Base-by-base conservation (phyloP, 2,113 vertebrate species). In the Pao palembangensis region DNA sequence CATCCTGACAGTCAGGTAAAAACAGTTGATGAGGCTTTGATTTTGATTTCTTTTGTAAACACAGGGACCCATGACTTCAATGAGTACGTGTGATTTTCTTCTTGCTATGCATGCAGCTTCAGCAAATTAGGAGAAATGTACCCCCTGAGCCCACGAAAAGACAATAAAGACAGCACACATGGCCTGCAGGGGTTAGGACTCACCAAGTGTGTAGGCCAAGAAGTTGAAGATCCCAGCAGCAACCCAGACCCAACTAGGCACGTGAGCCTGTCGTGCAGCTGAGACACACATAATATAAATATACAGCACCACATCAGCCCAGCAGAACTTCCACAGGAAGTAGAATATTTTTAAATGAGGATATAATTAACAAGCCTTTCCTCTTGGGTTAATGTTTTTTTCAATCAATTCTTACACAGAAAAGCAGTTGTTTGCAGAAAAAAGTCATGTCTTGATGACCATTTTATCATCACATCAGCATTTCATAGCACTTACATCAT, bases 181-280 rank as follows among this genome's bases (percentile, higher is more conserved):
- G n/a, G 54, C 52, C 10, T 4, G 19, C 17, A 13, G 64, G 56
- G 75, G 70, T 80, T 2, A 42, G 46, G 25, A 81, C 94, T 93
- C 91, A 99, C 97, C 97, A 14, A 99, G 90, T 0, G 96, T 99
- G 23, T 98, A 99, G 34, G 97, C 97, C 46, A 92, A 58, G 67
- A 99, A 99, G 91, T 98, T 99, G 82, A 98, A 95, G 75, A 98
- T 78, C 43, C 96, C 97, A 49, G 96, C 97, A 0, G 94, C 50
- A 20, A 98, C 89, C 97, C 97, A 99, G 6, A 98, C 93, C 78
- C 88, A 92, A 0, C 91, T 94, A 0, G 96, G 96, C 69, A 98
- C 95, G 0, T 98, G 97, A 52, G 76, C 76, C 41, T 94, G 90
- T 58, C 92, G 93, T 48, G 91, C 85, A 67, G 90, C 96, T 98